Percentiles rank a stretch among this genome's conserved stretches.
phyloP scores from a whole-genome alignment of 2,113 vertebrate species.

The Carassius carassius region DNA sequence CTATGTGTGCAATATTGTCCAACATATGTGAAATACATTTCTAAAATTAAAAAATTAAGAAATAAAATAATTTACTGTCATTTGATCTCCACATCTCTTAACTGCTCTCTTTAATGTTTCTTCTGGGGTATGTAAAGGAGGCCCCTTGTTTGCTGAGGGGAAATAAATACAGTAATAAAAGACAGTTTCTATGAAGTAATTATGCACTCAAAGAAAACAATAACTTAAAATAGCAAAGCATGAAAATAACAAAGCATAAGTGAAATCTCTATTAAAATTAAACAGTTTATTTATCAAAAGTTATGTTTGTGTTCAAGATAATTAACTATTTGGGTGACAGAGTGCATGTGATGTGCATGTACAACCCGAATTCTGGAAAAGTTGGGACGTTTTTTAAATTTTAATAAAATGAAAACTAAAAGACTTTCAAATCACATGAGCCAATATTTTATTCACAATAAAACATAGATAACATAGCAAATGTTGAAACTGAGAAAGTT shows the following conservation, averaged over 20 bases:
- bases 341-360: too few species aligned
- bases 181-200: background rate
- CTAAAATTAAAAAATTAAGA: background rate
- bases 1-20: background rate
- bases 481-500: too few species aligned
- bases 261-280: background rate
- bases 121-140: background rate
- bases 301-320: background rate
- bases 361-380: too few species aligned
- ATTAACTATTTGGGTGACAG: background rate
- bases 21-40: background rate
- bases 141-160: constrained; percentile 13
- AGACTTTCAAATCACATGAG: too few species aligned
- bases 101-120: constrained; percentile 53
- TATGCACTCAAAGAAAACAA: background rate
- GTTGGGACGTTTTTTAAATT: too few species aligned
- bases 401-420: too few species aligned
- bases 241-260: background rate
- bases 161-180: background rate
- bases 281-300: background rate
- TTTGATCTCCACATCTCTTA: constrained; percentile 79
- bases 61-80: constrained; percentile 71
- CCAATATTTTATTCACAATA: too few species aligned
- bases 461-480: too few species aligned
- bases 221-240: background rate